Percentiles rank a stretch among this genome's conserved stretches.
These are phyloP conservation scores for Drosophila persimilis DNA, from an alignment of 1,140 invertebrate genomes.

Conservation along the genomic window DNA sequence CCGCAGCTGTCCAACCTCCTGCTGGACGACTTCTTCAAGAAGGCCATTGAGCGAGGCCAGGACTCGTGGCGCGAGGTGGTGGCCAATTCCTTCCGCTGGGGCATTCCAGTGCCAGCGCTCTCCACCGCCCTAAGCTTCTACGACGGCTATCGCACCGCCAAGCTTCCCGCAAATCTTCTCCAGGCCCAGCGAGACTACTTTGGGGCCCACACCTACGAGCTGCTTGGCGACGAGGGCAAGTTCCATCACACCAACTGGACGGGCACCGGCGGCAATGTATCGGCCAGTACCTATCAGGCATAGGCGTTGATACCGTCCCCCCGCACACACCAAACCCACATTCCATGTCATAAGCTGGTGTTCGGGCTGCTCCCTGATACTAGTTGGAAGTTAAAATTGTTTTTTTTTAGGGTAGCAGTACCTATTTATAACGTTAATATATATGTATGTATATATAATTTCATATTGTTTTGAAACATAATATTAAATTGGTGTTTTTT, in stretches of 20 bases:
- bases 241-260: conserved; percentile 99
- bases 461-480: conserved; percentile 56
- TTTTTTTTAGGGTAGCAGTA: conserved; percentile 54
- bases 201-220: conserved; percentile 99
- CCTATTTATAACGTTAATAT: conserved; percentile 58
- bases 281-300: conserved; percentile 96
- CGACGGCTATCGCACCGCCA: conserved; percentile 94
- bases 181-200: conserved; percentile 99
- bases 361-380: no score
- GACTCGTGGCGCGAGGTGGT: conserved; percentile 88
- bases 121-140: conserved; percentile 97
- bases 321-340: conserved; percentile 19
- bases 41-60: conserved; percentile 92
- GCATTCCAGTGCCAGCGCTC: conserved; percentile 96
- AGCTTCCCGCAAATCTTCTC: conserved; percentile 95
- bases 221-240: conserved; percentile 92
- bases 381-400: not conserved
- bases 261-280: conserved; percentile 97
- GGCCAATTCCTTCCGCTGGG: conserved; percentile 87
- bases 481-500: conserved; percentile 70
- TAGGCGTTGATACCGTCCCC: conserved; percentile 83
- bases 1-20: conserved; percentile 95
- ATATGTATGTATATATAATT: conserved; percentile 46
- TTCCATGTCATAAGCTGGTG: conserved; percentile 38
- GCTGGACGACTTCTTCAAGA: conserved; percentile 96